Conservation (phyloP, 2,797 vertebrate species). For the Halcyon leucocephala region DNA sequence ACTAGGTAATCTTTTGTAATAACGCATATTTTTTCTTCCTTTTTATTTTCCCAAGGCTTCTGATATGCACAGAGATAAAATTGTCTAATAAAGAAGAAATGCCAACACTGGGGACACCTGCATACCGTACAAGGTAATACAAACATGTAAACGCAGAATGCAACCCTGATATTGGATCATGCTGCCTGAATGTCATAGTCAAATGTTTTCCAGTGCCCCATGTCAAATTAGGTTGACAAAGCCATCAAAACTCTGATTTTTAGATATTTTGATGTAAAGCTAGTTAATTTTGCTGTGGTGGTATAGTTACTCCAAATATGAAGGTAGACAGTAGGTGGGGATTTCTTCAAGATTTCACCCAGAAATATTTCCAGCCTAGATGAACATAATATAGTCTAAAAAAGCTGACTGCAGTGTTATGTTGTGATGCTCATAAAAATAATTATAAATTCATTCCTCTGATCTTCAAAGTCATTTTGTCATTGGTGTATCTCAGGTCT, state of each 20-base stretch:
- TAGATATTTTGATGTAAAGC: neutral
- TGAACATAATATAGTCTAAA: neutral
- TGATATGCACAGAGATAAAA: neutral
- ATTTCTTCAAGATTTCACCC: neutral
- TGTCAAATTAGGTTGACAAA: neutral
- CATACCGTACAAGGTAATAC: neutral
- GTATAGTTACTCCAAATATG: neutral
- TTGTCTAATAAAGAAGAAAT: neutral
- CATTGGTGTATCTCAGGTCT: neutral
- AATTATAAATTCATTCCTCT: neutral
- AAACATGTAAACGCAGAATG: neutral
- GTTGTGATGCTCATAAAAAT: neutral
- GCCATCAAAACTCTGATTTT: neutral
- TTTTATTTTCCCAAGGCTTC: neutral
- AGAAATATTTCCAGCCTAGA: neutral
- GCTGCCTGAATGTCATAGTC: neutral
- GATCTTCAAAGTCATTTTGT: neutral
- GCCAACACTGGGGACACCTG: rapidly evolving
- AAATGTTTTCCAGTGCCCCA: neutral
- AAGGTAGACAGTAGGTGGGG: neutral
- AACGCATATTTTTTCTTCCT: neutral
- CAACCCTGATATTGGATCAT: neutral
- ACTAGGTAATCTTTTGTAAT: neutral
- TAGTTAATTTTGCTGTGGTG: neutral
- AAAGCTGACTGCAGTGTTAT: neutral